phyloP scores from a whole-genome alignment of 2,113 vertebrate species.

The Crotalus helleri region DNA sequence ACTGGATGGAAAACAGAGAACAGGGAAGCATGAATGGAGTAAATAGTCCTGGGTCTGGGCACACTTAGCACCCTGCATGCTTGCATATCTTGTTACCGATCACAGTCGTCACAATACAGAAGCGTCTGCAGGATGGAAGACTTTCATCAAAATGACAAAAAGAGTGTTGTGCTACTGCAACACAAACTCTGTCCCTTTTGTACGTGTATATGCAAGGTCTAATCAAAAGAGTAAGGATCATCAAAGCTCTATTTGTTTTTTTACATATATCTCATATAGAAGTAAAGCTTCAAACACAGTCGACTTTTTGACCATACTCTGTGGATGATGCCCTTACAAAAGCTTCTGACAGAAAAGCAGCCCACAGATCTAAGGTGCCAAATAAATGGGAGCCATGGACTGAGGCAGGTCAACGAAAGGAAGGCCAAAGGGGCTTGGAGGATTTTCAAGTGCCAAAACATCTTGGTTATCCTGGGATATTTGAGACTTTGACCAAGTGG shows the following conservation, averaged over 20 bases:
- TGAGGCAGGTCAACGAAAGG: not conserved
- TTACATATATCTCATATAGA: not conserved
- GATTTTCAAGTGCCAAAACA: not conserved
- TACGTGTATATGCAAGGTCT: not conserved
- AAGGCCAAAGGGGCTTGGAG: not conserved
- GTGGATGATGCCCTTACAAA: not conserved
- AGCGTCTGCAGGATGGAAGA: not conserved
- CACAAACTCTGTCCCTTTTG: not conserved
- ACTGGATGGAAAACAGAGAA: not conserved
- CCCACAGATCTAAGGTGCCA: not conserved
- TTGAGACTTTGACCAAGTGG: not conserved
- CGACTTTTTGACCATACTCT: not conserved
- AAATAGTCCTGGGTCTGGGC: not conserved
- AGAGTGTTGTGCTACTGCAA: not conserved
- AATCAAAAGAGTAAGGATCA: not conserved
- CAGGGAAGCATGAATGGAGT: not conserved
- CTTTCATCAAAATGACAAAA: not conserved
- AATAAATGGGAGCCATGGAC: not conserved
- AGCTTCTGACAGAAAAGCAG: not conserved
- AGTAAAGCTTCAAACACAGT: not conserved
- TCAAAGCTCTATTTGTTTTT: not conserved
- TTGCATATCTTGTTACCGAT: not conserved
- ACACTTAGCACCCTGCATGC: not conserved
- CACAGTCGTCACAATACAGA: not conserved
- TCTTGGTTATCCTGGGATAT: not conserved